Evolutionary conservation across 2,113 vertebrate species (phyloP).

Genomic region (Nycticryphes semicollaris): DNA sequence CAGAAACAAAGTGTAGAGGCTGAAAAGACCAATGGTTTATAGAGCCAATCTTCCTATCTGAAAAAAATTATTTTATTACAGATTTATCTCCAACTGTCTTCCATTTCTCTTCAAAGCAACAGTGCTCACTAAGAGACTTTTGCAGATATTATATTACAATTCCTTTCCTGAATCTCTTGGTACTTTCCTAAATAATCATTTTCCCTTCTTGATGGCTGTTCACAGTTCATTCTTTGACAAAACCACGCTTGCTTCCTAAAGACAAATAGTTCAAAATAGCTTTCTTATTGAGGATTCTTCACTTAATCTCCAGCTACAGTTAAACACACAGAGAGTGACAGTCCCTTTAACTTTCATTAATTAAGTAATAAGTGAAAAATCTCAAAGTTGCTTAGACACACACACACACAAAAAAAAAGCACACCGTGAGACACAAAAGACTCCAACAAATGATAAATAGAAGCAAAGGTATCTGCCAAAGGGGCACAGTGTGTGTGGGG

Average conservation of each 20-base stretch:
- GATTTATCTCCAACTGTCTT: neutral
- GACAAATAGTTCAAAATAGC: neutral
- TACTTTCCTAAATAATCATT: neutral
- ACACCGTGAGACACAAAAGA: neutral
- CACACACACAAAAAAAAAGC: too few species aligned
- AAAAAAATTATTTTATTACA: neutral
- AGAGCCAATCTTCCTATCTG: neutral
- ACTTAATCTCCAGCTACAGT: neutral
- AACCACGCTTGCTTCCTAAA: neutral
- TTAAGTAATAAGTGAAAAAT: neutral
- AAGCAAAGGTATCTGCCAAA: neutral
- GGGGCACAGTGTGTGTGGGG: too few species aligned
- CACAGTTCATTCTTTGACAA: neutral
- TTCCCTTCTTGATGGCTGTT: neutral
- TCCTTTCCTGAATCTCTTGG: neutral
- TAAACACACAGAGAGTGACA: neutral
- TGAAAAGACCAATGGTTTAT: neutral
- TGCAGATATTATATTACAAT: neutral
- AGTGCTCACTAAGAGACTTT: neutral
- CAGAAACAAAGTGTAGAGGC: neutral
- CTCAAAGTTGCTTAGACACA: neutral
- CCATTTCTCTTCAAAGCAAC: neutral
- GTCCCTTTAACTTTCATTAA: neutral
- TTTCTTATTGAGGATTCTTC: neutral
- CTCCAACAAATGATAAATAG: neutral